Conservation (phyloP, 64 coral and sea anemone species). For the Stichodactyla mertensii region DNA sequence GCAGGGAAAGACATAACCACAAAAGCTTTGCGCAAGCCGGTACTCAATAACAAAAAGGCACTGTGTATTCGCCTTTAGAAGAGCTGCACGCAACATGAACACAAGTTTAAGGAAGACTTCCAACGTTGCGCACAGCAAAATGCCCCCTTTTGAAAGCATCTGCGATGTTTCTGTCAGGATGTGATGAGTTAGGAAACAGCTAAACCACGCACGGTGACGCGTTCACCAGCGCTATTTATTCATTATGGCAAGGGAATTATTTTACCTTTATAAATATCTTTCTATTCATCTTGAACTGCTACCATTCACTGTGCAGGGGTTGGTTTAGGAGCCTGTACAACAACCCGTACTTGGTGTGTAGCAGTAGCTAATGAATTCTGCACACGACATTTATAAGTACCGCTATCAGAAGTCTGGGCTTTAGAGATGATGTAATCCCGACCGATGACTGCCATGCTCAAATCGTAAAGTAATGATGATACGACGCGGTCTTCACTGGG, state of each 20-base stretch:
- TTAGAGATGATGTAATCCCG: conserved; percentile 29
- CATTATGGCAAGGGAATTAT: no score
- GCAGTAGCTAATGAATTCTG: conserved; percentile 21
- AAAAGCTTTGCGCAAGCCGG: no score
- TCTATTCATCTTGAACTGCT: not conserved
- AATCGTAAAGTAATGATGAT: conserved; percentile 1
- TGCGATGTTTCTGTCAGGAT: no score
- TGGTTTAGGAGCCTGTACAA: not conserved
- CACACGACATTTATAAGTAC: conserved; percentile 44
- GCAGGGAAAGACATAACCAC: no score
- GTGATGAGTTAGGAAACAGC: no score
- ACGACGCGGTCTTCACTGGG: conserved; percentile 19
- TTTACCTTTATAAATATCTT: not conserved
- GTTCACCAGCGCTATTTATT: no score
- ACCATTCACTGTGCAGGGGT: not conserved
- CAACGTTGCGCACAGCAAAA: not conserved
- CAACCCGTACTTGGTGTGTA: conserved; percentile 16
- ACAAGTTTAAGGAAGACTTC: not conserved
- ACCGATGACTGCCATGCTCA: conserved; percentile 34
- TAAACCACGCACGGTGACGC: no score
- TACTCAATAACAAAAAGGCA: no score
- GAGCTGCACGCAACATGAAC: no score
- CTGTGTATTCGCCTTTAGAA: no score
- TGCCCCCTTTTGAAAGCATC: no score
- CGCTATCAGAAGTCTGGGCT: conserved; percentile 15